Percentiles rank a stretch among this genome's conserved stretches.
Evolutionary conservation across 2,113 vertebrate genomes (phyloP).

Genomic region (Coturnix japonica): DNA sequence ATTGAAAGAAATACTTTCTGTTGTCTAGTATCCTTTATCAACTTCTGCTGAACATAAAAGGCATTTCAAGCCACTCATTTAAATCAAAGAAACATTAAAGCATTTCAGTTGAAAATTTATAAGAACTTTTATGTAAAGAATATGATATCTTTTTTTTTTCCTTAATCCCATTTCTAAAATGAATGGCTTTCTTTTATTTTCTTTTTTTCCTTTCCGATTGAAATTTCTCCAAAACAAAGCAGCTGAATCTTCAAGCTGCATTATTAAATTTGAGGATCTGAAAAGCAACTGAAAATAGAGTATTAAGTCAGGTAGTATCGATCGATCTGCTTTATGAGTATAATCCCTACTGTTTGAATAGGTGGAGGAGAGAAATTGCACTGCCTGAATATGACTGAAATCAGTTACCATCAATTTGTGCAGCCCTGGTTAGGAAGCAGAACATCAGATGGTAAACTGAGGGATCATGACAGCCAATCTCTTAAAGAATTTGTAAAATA

Average conservation of each 20-base stretch:
- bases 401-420: background rate
- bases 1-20: background rate
- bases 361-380: background rate
- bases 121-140: background rate
- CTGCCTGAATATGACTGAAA: background rate
- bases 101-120: background rate
- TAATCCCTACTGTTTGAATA: slow-evolving; percentile 5
- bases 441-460: background rate
- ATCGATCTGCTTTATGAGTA: background rate
- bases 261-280: background rate
- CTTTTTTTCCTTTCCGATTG: background rate
- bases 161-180: background rate
- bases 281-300: background rate
- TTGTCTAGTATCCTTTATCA: background rate
- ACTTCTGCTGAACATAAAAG: background rate
- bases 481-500: background rate
- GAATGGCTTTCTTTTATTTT: rapidly evolving
- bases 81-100: background rate
- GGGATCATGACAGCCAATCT: background rate
- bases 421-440: background rate
- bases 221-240: background rate
- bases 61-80: background rate
- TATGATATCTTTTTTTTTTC: background rate
- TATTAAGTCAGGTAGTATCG: background rate
- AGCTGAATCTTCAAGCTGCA: background rate